Evolutionary conservation across 2,888 invertebrate genomes (phyloP).

Genomic region (Limnephilus rhombicus): DNA sequence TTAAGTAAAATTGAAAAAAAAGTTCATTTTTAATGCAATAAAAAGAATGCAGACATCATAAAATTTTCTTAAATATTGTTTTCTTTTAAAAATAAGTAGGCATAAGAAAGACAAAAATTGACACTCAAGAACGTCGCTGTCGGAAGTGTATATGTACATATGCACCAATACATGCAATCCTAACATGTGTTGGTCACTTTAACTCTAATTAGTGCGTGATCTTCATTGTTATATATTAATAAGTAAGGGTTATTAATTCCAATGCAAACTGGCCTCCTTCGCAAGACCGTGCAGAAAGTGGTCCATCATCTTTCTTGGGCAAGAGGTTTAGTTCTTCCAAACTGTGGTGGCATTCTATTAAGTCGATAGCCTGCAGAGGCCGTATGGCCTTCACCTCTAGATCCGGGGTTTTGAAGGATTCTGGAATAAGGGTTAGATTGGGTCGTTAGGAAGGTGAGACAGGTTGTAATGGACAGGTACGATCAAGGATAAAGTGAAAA

Average conservation of each 20-base stretch:
- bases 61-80: no score
- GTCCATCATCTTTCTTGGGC: not conserved
- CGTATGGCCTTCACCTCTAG: not conserved
- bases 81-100: no score
- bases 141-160: no score
- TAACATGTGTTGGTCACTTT: no score
- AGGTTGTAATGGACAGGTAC: not conserved
- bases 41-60: no score
- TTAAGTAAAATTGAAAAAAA: no score
- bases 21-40: no score
- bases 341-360: not conserved
- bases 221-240: no score
- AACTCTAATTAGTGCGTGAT: no score
- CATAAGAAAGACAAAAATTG: no score
- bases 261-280: conserved; percentile 27
- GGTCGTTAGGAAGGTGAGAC: not conserved
- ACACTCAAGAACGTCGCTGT: no score
- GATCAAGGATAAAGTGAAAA: not conserved
- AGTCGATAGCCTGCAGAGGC: not conserved
- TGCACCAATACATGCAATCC: no score
- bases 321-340: conserved; percentile 6
- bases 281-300: not conserved
- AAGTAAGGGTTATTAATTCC: not conserved
- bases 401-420: not conserved
- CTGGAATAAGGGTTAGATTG: conserved; percentile 26